phyloP scores from a whole-genome alignment of 2,113 vertebrate species.

The Menidia beryllina region DNA sequence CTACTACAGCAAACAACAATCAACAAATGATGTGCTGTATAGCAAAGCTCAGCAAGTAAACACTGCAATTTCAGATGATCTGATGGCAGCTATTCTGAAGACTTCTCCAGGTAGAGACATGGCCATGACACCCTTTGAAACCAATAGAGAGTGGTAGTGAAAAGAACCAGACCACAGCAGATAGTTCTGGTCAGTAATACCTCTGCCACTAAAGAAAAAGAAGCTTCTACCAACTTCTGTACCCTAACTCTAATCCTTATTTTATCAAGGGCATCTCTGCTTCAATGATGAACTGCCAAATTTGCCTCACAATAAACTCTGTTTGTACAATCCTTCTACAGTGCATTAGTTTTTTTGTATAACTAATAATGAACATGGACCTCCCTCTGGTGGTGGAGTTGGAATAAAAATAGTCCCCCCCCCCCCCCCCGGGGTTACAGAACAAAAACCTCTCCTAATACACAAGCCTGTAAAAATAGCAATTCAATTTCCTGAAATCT shows the following conservation, averaged over 20 bases:
- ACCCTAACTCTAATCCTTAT: background rate
- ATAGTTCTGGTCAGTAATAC: too few relatives aligned
- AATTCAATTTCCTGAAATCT: constrained; percentile 28
- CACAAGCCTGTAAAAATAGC: constrained; percentile 52
- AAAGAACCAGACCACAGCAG: too few relatives aligned
- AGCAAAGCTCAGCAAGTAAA: too few relatives aligned
- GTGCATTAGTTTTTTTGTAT: constrained; percentile 5
- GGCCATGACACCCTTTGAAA: too few relatives aligned
- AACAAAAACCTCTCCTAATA: constrained; percentile 29
- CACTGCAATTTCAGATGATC: too few relatives aligned
- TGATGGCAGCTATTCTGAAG: too few relatives aligned
- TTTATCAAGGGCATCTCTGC: background rate
- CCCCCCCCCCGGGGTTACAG: constrained; percentile 43
- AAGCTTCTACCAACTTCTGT: too few relatives aligned
- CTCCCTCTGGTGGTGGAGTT: constrained; percentile 34
- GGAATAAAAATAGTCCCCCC: constrained; percentile 44
- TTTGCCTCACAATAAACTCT: constrained; percentile 12
- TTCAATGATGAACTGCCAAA: constrained; percentile 12
- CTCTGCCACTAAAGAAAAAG: too few relatives aligned
- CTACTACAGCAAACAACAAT: too few relatives aligned
- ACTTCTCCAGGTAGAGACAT: too few relatives aligned
- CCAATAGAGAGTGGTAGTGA: too few relatives aligned
- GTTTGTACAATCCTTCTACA: background rate
- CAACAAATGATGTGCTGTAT: too few relatives aligned
- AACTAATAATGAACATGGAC: constrained; percentile 40